phyloP scores from a whole-genome alignment of 2,888 invertebrate species.

The Scaptomyza polygonia region DNA sequence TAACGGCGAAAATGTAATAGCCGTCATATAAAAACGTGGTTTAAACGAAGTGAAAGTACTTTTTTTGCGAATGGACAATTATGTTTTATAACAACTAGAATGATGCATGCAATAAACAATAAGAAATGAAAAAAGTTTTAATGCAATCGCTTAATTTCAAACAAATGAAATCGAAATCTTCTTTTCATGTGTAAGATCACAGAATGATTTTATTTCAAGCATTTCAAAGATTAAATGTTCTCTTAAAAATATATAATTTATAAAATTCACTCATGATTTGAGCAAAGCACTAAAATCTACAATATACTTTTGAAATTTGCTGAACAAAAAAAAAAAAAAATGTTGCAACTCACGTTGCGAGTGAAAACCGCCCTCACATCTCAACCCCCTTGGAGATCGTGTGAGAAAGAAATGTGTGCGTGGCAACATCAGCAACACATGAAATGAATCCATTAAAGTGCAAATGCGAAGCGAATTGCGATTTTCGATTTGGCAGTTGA shows the following conservation, averaged over 20 bases:
- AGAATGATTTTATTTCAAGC: neutral
- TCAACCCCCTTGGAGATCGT: neutral
- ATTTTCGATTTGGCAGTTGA: conserved; percentile 59
- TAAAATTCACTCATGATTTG: conserved; percentile 7
- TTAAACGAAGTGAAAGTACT: neutral
- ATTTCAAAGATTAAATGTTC: neutral
- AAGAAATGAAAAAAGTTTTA: neutral
- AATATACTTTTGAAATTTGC: conserved; percentile 7
- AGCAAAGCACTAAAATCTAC: neutral
- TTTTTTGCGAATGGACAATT: neutral
- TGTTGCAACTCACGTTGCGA: conserved; percentile 53
- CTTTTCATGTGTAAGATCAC: neutral
- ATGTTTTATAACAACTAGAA: no score
- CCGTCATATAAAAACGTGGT: conserved; percentile 1
- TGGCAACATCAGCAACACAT: conserved; percentile 49
- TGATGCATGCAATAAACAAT: neutral
- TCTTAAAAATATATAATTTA: neutral
- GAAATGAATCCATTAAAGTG: conserved; percentile 75
- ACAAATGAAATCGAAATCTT: neutral
- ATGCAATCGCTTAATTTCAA: neutral
- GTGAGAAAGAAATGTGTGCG: neutral
- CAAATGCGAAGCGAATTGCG: conserved; percentile 76
- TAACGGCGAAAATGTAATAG: conserved; percentile 6
- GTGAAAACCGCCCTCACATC: conserved; percentile 2
- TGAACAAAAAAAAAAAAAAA: no score